phyloP scores from a whole-genome alignment of 2,888 invertebrate species.

The Sturmia bella region DNA sequence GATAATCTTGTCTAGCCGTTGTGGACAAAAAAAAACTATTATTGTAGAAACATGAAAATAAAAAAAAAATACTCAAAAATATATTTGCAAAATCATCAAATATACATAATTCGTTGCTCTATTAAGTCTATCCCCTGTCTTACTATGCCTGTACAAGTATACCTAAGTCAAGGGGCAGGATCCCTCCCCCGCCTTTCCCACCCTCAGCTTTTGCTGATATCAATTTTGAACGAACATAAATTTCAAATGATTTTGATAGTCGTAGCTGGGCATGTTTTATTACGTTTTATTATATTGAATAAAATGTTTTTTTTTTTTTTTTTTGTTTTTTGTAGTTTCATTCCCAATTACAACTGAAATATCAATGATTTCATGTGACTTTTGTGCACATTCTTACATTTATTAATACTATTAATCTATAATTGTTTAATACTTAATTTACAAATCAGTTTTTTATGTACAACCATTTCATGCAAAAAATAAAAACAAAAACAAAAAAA shows the following conservation, averaged over 20 bases:
- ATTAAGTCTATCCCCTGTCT: constrained; percentile 56
- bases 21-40: not conserved
- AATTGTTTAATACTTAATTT: constrained; percentile 36
- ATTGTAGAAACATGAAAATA: too few relatives aligned
- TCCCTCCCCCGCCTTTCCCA: too few relatives aligned
- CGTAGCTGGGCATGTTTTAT: constrained; percentile 43
- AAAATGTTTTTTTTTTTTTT: not conserved
- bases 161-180: not conserved
- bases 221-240: not conserved
- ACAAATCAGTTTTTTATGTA: constrained; percentile 25
- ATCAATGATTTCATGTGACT: constrained; percentile 67
- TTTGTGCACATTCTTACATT: constrained; percentile 17
- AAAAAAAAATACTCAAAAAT: not conserved
- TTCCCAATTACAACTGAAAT: constrained; percentile 59
- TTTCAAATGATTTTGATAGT: constrained; percentile 8
- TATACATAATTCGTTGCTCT: not conserved
- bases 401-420: constrained; percentile 44
- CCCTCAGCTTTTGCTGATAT: constrained; percentile 27
- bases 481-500: constrained; percentile 20
- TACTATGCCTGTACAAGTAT: constrained; percentile 4
- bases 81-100: not conserved
- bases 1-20: not conserved
- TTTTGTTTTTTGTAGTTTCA: not conserved
- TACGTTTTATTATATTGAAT: constrained; percentile 61
- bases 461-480: constrained; percentile 28